Evolutionary conservation across 2,888 invertebrate species (phyloP), one percentile per base, ranked within the genome.

Genomic region (Sesia apiformis): DNA sequence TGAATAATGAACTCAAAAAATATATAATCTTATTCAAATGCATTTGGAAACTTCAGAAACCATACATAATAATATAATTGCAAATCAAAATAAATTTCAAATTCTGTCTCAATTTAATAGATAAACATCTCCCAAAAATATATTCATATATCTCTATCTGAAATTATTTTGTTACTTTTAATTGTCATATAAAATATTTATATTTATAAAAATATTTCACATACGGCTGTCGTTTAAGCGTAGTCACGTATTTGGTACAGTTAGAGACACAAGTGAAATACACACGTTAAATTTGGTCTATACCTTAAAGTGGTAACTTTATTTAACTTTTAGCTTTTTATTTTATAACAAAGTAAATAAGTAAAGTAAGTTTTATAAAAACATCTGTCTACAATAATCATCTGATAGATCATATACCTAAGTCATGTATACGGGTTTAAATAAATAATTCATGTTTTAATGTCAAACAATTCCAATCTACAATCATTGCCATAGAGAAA

Each of bases 81-180:
- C 2, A 23, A 23, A 23, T 1, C 23, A 2, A 23, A 23, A 23
- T 23, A 23, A 23, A 23, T 23, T 23, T 23, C 23, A 23, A 23
- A 23, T 23, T 23, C 23, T 23, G 23, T 23, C 23, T 46, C 46
- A 46, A 50, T 50, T 69, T 69, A 63, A 69, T 63, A 68, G 78
- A 83, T 81, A 68, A 77, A 70, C 70, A 83, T 81, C 78, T 66
- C 67, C 65, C 63, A 76, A 23, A 78, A 81, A 79, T 83, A 80
- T 46, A 46, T 4, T 46, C n/a, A 46, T 46, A 89, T 84, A 88
- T 83, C 87, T 88, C 78, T 80, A 87, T 87, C 75, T 62, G 74
- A 77, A 85, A 87, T 86, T 81, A 84, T 75, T 80, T 80, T 73
- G 84, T 86, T 71, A 62, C 65, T 70, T 78, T 80, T 81, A 85